Percentiles rank a stretch among this genome's conserved stretches.
phyloP scores from a whole-genome alignment of 2,113 vertebrate genomes.

The Cyphomyrus plagiostoma region DNA sequence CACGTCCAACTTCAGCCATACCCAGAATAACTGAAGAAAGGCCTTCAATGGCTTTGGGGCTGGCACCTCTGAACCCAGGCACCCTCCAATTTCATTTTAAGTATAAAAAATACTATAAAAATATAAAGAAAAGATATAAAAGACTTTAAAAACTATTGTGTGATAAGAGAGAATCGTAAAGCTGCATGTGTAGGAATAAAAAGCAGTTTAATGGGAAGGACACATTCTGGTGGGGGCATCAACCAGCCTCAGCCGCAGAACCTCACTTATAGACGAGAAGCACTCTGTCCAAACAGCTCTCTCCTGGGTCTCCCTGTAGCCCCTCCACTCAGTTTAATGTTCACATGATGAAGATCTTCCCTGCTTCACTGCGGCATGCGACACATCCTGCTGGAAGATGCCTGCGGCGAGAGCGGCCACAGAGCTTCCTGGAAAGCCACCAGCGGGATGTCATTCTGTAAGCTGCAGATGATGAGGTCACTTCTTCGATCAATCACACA shows the following conservation, averaged over 20 bases:
- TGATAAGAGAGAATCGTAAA: background rate
- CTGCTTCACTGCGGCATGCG: background rate
- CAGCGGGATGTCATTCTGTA: background rate
- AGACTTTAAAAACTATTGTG: background rate
- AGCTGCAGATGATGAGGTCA: background rate
- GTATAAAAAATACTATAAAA: background rate
- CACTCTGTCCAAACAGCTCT: background rate
- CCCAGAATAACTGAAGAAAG: background rate
- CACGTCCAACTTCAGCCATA: background rate
- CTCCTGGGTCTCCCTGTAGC: background rate
- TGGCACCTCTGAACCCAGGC: background rate
- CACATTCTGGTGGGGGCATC: background rate
- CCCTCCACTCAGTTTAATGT: background rate
- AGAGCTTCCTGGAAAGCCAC: background rate
- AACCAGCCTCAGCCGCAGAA: background rate
- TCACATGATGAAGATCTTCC: background rate
- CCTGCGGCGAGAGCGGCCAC: background rate
- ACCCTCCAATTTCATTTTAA: background rate
- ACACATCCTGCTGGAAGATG: background rate
- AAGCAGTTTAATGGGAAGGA: background rate
- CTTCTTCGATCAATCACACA: background rate
- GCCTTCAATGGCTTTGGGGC: background rate
- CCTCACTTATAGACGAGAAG: background rate
- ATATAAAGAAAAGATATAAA: too few species aligned
- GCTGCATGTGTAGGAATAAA: background rate